phyloP scores from a whole-genome alignment of 2,797 vertebrate species.

The Novumbra hubbsi region DNA sequence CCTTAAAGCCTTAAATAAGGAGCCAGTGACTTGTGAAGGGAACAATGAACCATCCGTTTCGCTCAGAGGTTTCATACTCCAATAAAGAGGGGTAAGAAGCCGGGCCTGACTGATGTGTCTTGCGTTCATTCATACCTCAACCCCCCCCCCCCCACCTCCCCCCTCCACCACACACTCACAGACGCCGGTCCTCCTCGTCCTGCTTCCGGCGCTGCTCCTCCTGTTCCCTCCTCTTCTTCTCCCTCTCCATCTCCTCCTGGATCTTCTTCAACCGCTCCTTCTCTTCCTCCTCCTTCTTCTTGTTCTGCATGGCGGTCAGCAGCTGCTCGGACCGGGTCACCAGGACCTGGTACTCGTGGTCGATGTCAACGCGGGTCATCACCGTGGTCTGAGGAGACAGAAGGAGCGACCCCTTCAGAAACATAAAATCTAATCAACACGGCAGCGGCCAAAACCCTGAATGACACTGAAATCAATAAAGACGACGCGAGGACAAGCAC shows the following conservation, averaged over 20 bases:
- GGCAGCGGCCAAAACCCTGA: background rate
- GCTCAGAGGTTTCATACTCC: slow-evolving; percentile 18
- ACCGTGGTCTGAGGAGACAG: slow-evolving; percentile 69
- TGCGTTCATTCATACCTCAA: too few relatives aligned
- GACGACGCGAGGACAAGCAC: background rate
- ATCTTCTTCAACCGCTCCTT: slow-evolving; percentile 85
- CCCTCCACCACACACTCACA: slow-evolving; percentile 75
- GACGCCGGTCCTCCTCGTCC: slow-evolving; percentile 85
- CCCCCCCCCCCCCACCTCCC: too few relatives aligned
- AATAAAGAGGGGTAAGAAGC: background rate
- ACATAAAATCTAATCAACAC: too few relatives aligned
- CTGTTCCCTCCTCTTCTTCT: slow-evolving; percentile 84
- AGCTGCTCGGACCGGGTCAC: slow-evolving; percentile 88
- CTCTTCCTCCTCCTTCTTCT: slow-evolving; percentile 94
- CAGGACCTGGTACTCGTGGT: slow-evolving; percentile 81
- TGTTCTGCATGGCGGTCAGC: slow-evolving; percentile 86
- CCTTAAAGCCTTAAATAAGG: slow-evolving; percentile 48
- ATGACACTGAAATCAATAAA: background rate
- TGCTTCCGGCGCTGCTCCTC: slow-evolving; percentile 81
- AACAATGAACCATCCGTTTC: slow-evolving; percentile 48
- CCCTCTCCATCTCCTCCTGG: slow-evolving; percentile 94
- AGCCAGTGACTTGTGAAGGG: slow-evolving; percentile 54
- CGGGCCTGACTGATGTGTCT: background rate
- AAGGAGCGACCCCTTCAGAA: background rate
- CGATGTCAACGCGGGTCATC: slow-evolving; percentile 88